A percentile compares a stretch with the other conserved stretches of the same genome.
phyloP scores from a whole-genome alignment of 2,888 invertebrate species.

The Cecidostiba fungosa region DNA sequence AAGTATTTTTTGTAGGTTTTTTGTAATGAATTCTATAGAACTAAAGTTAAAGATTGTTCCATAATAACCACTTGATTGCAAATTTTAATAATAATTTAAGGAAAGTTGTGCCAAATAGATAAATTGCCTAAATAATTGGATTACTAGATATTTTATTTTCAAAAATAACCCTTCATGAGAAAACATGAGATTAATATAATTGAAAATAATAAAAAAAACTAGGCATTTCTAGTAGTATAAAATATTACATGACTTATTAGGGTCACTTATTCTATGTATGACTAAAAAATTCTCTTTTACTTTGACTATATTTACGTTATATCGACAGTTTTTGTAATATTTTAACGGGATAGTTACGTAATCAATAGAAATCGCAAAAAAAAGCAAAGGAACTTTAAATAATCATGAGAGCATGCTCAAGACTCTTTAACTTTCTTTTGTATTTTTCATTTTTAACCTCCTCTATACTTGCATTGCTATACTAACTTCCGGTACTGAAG shows the following conservation, averaged over 20 bases:
- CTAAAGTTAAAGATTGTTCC: too few relatives aligned
- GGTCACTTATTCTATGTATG: neutral
- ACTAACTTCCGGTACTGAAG: conserved; percentile 80
- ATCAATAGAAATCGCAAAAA: neutral
- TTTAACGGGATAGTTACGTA: neutral
- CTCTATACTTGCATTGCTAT: conserved; percentile 75
- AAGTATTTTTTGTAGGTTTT: neutral
- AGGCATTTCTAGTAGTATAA: neutral
- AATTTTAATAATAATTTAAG: too few relatives aligned
- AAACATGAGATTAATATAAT: neutral
- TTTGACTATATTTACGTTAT: neutral
- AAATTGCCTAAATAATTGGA: too few relatives aligned
- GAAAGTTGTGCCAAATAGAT: too few relatives aligned
- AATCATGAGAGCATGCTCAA: conserved; percentile 27
- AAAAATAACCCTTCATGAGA: neutral
- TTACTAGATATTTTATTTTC: too few relatives aligned
- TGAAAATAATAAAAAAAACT: neutral
- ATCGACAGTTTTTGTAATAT: neutral
- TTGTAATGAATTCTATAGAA: too few relatives aligned
- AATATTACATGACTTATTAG: neutral
- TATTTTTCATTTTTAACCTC: conserved; percentile 53
- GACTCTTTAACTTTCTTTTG: conserved; percentile 18
- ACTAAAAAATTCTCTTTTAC: neutral
- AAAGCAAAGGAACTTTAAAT: neutral
- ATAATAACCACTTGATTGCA: too few relatives aligned